Percentiles rank a stretch among this genome's conserved stretches.
Evolutionary conservation across 2,888 invertebrate genomes (phyloP).

Genomic region (Cacoxenus indagator): DNA sequence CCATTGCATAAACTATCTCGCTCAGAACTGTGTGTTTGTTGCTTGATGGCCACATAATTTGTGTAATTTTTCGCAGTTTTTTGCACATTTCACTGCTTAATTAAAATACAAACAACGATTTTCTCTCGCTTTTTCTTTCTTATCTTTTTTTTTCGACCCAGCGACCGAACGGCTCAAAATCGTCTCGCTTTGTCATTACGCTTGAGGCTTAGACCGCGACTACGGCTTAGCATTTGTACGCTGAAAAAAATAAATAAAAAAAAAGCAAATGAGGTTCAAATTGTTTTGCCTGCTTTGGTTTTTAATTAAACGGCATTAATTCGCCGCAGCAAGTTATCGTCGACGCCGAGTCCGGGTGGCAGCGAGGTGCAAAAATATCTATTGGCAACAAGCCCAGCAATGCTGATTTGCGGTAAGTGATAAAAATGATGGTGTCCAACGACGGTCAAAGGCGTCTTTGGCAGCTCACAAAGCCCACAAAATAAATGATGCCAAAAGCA

Average conservation of each 20-base stretch:
- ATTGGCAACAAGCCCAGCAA: constrained; percentile 16
- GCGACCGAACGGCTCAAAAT: neutral
- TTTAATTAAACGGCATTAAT: constrained; percentile 33
- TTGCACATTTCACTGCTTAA: constrained; percentile 38
- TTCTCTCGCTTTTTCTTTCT: constrained; percentile 14
- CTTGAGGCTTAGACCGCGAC: neutral
- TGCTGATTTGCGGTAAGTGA: constrained; percentile 7
- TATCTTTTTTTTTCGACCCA: constrained; percentile 27
- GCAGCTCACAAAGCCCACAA: neutral
- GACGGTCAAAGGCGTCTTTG: neutral
- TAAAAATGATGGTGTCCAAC: neutral
- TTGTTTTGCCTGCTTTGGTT: constrained; percentile 18
- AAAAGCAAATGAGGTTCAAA: constrained; percentile 11
- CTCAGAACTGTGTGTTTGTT: neutral
- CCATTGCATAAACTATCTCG: neutral
- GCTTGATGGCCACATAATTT: constrained; percentile 26
- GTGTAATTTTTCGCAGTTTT: constrained; percentile 21
- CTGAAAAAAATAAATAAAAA: neutral
- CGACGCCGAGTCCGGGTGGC: too few species aligned
- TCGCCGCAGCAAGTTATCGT: constrained; percentile 1
- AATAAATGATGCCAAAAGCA: constrained; percentile 13
- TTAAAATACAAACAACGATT: constrained; percentile 50
- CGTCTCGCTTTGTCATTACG: neutral
- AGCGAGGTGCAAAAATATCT: neutral
- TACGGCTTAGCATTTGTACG: neutral